Percentiles rank a stretch among this genome's conserved stretches.
Evolutionary conservation across 2,113 vertebrate species (phyloP).

Genomic region (Tachysurus fulvidraco): DNA sequence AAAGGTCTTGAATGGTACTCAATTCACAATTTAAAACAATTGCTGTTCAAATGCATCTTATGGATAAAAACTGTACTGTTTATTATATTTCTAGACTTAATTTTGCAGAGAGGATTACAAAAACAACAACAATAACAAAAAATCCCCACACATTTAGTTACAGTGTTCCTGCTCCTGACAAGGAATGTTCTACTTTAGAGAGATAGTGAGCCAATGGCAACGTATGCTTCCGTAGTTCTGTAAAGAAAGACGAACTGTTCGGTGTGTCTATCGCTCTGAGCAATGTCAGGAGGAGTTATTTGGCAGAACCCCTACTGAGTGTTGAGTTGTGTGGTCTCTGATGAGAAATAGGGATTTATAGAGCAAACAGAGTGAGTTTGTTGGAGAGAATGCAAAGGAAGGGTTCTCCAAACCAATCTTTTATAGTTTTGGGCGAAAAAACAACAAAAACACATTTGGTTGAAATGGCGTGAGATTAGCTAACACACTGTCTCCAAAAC

Average conservation of each 20-base stretch:
- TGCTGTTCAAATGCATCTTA: not conserved
- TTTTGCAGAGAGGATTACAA: not conserved
- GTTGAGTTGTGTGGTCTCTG: constrained; percentile 40
- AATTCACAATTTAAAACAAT: not conserved
- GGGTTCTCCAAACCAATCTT: not conserved
- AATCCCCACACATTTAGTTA: not conserved
- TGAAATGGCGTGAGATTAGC: not conserved
- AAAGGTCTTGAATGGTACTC: not conserved
- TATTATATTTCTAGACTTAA: not conserved
- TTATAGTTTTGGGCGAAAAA: not conserved
- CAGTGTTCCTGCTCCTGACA: not conserved
- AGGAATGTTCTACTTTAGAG: not conserved
- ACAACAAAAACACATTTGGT: not conserved
- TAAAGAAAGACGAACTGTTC: constrained; percentile 7
- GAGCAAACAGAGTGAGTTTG: constrained; percentile 14
- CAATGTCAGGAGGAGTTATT: constrained; percentile 4
- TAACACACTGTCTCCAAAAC: not conserved
- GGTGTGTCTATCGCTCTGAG: constrained; percentile 8
- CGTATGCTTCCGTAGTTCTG: not conserved
- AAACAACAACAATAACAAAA: not conserved
- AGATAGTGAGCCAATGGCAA: constrained; percentile 9
- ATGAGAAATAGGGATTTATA: constrained; percentile 37
- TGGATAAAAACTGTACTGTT: not conserved
- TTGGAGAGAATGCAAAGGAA: constrained; percentile 19
- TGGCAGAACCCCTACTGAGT: constrained; percentile 19